These are phyloP conservation scores for Nymphalis urticae DNA, from an alignment of 2,888 invertebrate species.

Conservation along the genomic window DNA sequence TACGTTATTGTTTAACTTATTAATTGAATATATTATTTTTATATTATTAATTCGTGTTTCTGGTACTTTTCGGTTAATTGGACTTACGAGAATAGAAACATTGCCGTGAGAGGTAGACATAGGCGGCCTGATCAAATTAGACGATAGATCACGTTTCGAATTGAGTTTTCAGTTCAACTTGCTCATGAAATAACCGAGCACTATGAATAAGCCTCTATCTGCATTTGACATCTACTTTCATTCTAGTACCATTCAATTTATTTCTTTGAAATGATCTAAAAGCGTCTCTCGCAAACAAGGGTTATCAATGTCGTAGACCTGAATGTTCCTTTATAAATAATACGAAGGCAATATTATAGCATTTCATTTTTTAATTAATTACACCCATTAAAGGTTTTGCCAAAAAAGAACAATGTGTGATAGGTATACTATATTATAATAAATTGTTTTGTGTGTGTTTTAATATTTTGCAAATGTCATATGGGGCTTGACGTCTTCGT, in stretches of 20 bases:
- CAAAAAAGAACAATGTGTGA: background rate
- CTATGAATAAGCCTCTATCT: slow-evolving; percentile 11
- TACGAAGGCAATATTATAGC: background rate
- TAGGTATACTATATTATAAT: too few relatives aligned
- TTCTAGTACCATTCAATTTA: slow-evolving; percentile 15
- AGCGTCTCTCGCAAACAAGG: slow-evolving; percentile 2
- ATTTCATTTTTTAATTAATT: background rate
- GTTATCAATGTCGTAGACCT: background rate
- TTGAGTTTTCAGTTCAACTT: slow-evolving; percentile 46
- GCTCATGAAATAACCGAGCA: slow-evolving; percentile 28
- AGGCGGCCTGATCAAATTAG: slow-evolving; percentile 39
- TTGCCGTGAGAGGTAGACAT: slow-evolving; percentile 5
- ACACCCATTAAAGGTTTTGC: background rate
- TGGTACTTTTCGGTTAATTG: background rate
- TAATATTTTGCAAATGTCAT: too few relatives aligned
- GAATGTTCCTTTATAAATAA: background rate
- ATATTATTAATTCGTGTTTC: background rate
- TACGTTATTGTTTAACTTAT: too few relatives aligned
- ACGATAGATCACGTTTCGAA: slow-evolving; percentile 55
- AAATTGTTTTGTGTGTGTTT: too few relatives aligned
- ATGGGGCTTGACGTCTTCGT: too few relatives aligned
- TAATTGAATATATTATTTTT: background rate
- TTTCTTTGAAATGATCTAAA: slow-evolving; percentile 13
- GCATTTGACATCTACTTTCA: slow-evolving; percentile 16
- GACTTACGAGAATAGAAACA: background rate